Evolutionary conservation across 2,888 invertebrate species (phyloP).

Genomic region (Eupsilia transversa): DNA sequence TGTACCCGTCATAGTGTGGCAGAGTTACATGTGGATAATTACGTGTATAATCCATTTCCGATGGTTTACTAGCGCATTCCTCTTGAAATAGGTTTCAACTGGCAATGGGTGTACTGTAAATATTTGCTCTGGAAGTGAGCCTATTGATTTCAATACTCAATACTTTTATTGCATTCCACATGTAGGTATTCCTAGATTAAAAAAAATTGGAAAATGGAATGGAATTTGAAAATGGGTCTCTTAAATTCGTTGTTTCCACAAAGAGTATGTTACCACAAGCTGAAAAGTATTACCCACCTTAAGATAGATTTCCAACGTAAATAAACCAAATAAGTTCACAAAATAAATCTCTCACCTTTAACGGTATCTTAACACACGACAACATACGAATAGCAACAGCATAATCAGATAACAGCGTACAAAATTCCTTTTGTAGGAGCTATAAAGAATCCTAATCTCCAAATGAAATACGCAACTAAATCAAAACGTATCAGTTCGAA

Average conservation of each 20-base stretch:
- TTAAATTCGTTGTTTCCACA: neutral
- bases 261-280: neutral
- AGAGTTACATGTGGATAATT: constrained; percentile 67
- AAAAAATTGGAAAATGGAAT: too few species aligned
- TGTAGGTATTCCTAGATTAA: too few species aligned
- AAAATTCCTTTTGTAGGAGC: constrained; percentile 50
- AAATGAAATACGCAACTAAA: constrained; percentile 61
- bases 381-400: constrained; percentile 36
- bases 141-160: too few species aligned
- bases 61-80: constrained; percentile 54
- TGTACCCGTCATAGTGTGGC: constrained; percentile 68
- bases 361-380: constrained; percentile 47
- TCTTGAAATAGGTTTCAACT: constrained; percentile 12
- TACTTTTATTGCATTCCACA: too few species aligned
- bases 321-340: constrained; percentile 51
- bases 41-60: constrained; percentile 72
- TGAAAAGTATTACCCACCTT: neutral
- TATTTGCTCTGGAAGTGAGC: constrained; percentile 4
- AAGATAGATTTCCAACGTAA: constrained; percentile 38
- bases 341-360: constrained; percentile 45
- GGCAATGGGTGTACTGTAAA: neutral
- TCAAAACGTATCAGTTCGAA: constrained; percentile 68
- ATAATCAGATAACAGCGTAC: constrained; percentile 42
- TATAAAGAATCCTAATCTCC: constrained; percentile 64
- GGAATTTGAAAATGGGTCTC: neutral